phyloP scores from a whole-genome alignment of 1,140 invertebrate species.

The Dermatophagoides farinae region DNA sequence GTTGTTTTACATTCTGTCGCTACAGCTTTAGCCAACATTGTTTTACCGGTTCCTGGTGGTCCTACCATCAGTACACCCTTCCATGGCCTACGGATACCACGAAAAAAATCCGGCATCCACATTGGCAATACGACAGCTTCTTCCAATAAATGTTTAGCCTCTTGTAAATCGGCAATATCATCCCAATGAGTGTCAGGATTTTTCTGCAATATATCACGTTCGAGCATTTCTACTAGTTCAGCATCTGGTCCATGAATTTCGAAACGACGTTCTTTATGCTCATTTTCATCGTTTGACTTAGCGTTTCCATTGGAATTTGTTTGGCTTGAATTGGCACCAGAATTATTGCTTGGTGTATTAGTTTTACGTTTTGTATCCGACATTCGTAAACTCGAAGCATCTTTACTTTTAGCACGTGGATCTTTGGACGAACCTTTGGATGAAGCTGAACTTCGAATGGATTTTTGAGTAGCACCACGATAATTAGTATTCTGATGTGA shows the following conservation, averaged over 20 bases:
- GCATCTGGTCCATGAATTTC: conserved; percentile 69
- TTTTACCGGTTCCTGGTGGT: conserved; percentile 94
- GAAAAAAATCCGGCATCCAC: conserved; percentile 97
- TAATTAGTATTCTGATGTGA: background rate
- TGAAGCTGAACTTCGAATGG: background rate
- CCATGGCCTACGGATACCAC: conserved; percentile 76
- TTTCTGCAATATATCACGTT: conserved; percentile 91
- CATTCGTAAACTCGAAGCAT: background rate
- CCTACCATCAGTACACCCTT: conserved; percentile 93
- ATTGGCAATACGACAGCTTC: conserved; percentile 95
- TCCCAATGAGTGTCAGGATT: conserved; percentile 92
- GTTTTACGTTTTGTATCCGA: background rate
- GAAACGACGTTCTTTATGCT: conserved; percentile 55
- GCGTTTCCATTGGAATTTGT: background rate
- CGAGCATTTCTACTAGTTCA: conserved; percentile 83
- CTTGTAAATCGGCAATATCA: conserved; percentile 86
- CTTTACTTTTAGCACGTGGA: background rate
- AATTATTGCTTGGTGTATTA: background rate
- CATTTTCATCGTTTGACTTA: background rate
- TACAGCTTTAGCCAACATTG: conserved; percentile 95
- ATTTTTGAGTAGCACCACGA: background rate
- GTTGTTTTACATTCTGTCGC: conserved; percentile 98
- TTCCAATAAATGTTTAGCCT: conserved; percentile 82
- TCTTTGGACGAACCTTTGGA: background rate
- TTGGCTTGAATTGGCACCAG: background rate